Base-by-base conservation (phyloP, 1,140 invertebrate species). In the Papilio glaucus region DNA sequence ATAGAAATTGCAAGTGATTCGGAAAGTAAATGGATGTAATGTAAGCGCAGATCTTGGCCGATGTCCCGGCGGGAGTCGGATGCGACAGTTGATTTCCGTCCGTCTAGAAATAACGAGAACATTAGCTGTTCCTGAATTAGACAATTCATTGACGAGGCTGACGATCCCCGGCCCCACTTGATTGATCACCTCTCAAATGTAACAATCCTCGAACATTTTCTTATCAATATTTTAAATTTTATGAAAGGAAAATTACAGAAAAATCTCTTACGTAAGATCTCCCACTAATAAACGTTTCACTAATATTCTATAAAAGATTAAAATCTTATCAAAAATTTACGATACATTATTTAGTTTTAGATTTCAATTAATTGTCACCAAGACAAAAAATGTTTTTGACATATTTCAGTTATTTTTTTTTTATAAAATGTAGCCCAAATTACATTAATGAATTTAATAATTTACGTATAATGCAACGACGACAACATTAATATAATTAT, bases 61-160 rank as follows among this genome's bases (percentile, higher is more conserved):
- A 82, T 84, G 77, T 85, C 85, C 85, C 85, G 85, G 72, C 77
- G 72, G 79, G 82, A 86, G 86, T 88, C 85, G 73, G 78, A 84
- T 85, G 71, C 78, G 86, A 89, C 87, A 86, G 82, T 84, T 89
- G 83, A 91, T 91, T 89, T 91, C 89, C 88, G 86, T 74, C 71
- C 72, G 70, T 72, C 76, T 78, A 79, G 71, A 79, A 80, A 80
- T 74, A 72, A 49, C 69, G 57, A 53, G 53, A 65, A 38, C 21
- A 67, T 67, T 53, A 62, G 69, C 39, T 57, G 41, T 67, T 76
- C 53, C 49, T 72, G 33, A 61, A 39, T 60, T 65, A 62, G 60
- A 38, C 39, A 71, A 45, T 15, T 49, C 67, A 69, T 69, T 69
- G 67, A 69, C 41, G 42, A 49, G n/a, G 26, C 26, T 53, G 62